Percentiles rank a stretch among this genome's conserved stretches.
phyloP scores from a whole-genome alignment of 2,888 invertebrate genomes.

The Chaitophorus viminalis region DNA sequence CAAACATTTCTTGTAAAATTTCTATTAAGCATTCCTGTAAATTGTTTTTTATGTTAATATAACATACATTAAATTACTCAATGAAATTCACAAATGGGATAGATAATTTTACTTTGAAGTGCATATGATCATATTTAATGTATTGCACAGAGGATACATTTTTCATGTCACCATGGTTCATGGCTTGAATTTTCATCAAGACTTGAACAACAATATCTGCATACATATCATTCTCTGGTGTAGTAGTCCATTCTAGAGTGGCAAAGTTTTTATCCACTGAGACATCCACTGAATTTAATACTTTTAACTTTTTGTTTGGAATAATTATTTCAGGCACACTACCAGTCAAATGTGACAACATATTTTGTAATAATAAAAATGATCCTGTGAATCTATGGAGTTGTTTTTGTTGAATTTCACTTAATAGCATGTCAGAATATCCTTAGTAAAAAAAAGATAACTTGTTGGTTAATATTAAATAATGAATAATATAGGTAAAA shows the following conservation, averaged over 20 bases:
- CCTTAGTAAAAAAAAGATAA: conserved; percentile 70
- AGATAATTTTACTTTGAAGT: conserved; percentile 77
- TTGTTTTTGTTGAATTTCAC: conserved; percentile 90
- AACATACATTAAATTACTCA: conserved; percentile 17
- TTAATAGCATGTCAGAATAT: conserved; percentile 95
- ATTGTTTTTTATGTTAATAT: conserved; percentile 48
- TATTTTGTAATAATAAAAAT: conserved; percentile 76
- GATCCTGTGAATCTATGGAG: conserved; percentile 88
- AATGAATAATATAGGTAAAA: neutral
- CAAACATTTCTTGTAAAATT: conserved; percentile 94
- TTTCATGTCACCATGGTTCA: conserved; percentile 42
- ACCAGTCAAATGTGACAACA: conserved; percentile 82
- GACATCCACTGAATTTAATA: conserved; percentile 86
- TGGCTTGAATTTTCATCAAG: conserved; percentile 54
- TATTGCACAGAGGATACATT: conserved; percentile 73
- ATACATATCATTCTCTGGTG: conserved; percentile 97
- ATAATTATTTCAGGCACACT: conserved; percentile 73
- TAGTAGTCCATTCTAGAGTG: conserved; percentile 93
- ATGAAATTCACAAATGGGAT: neutral
- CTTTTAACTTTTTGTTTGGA: conserved; percentile 80
- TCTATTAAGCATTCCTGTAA: conserved; percentile 84
- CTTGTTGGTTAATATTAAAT: neutral
- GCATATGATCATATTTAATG: conserved; percentile 86
- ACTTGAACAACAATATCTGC: conserved; percentile 86
- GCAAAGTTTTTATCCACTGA: conserved; percentile 83